Evolutionary conservation across 2,797 vertebrate genomes (phyloP), one percentile per base, ranked within the genome.

Genomic region (Spheniscus humboldti): DNA sequence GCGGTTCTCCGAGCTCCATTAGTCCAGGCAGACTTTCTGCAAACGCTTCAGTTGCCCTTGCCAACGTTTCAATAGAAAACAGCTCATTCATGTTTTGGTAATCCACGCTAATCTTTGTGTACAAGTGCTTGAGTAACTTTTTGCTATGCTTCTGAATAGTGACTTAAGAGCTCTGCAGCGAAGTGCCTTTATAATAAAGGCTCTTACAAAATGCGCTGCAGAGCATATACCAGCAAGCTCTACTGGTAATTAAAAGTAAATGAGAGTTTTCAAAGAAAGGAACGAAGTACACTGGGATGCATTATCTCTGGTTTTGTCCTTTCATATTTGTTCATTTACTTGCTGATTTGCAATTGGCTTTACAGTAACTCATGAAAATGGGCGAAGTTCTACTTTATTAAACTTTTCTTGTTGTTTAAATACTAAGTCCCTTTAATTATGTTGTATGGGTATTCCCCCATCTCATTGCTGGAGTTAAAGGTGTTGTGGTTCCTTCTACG

Each of bases 61-160:
- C 92, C 74, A 89, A 10, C 0, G 4, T 13, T 73, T 81, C 59
- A 76, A 43, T 60, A 74, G 67, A 74, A 80, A 87, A 37, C 22
- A 31, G 84, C 41, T 90, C 62, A 28, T 88, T 94, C 7, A n/a
- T n/a, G 62, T 80, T 95, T 91, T 63, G 57, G 64, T 93, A 93
- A 76, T 91, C 75, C 55, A 10, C 2, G 2, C 69, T 82, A 80
- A 85, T 80, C 60, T 91, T 66, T 69, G 81, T 62, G 77, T 92
- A 74, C 50, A 52, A 74, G 57, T 62, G 48, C 41, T 75, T n/a
- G 37, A 91, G 45, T 91, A 69, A 83, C 53, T 78, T 87, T 56
- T 68, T 85, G 53, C 37, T 68, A 0, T 50, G 64, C 48, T 94
- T 68, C 62, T 72, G 57, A 67, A 50, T 17, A 68, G 62, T 28